phyloP scores from a whole-genome alignment of 2,888 invertebrate genomes.

The Nineta flava region DNA sequence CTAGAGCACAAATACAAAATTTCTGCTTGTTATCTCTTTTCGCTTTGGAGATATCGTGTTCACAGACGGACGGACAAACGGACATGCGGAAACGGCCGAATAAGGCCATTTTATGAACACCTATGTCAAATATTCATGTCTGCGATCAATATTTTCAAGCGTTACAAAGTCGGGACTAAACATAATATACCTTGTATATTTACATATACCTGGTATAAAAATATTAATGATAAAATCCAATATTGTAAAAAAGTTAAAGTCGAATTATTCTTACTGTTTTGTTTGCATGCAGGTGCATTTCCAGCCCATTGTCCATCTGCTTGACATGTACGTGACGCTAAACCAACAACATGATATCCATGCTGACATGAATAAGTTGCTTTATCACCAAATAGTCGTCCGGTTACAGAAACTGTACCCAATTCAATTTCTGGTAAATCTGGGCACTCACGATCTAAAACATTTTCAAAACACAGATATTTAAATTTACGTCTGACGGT shows the following conservation, averaged over 20 bases:
- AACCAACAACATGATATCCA: constrained; percentile 76
- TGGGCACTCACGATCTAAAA: constrained; percentile 66
- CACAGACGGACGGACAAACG: too few species aligned
- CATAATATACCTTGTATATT: too few species aligned
- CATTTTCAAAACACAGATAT: constrained; percentile 21
- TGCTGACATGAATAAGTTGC: constrained; percentile 77
- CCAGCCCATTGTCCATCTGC: constrained; percentile 89
- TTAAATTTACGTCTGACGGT: neutral
- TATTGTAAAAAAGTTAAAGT: neutral
- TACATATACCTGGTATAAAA: too few species aligned
- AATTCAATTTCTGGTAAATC: constrained; percentile 60
- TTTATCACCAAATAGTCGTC: constrained; percentile 66
- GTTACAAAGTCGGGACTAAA: too few species aligned
- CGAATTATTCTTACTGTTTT: constrained; percentile 45
- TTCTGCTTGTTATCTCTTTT: too few species aligned
- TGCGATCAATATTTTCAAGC: too few species aligned
- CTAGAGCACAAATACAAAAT: too few species aligned
- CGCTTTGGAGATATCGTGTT: too few species aligned
- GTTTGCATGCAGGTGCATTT: constrained; percentile 66
- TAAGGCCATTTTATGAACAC: too few species aligned
- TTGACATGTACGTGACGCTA: constrained; percentile 74
- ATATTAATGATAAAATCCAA: too few species aligned
- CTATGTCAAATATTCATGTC: too few species aligned
- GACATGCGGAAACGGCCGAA: too few species aligned
- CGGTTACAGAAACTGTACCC: constrained; percentile 60